Conservation (phyloP, 1,140 invertebrate species). For the Helicoverpa zea region DNA sequence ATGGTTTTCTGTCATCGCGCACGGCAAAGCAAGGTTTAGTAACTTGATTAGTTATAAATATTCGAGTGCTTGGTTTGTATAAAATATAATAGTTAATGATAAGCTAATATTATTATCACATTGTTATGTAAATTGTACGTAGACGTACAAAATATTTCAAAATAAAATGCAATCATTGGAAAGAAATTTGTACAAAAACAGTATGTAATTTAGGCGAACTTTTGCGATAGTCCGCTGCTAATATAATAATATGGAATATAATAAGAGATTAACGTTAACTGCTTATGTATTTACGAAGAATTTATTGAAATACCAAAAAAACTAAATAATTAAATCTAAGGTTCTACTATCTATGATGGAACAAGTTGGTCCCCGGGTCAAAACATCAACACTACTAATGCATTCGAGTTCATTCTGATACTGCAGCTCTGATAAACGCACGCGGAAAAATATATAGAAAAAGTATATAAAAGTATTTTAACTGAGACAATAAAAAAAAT, state of each 20-base stretch:
- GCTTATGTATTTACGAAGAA: not conserved
- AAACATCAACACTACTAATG: constrained; percentile 43
- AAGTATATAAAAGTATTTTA: not conserved
- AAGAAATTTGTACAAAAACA: too few relatives aligned
- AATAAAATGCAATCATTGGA: too few relatives aligned
- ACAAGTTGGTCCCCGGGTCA: constrained; percentile 37
- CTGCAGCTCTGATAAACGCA: constrained; percentile 23
- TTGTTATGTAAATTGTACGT: too few relatives aligned
- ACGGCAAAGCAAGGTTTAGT: not conserved
- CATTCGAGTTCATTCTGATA: constrained; percentile 22
- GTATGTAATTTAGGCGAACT: too few relatives aligned
- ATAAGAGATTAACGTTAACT: not conserved
- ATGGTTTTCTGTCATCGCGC: not conserved
- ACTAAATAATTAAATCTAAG: constrained; percentile 19
- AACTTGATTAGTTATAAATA: not conserved
- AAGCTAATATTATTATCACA: too few relatives aligned
- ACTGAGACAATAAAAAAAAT: too few relatives aligned
- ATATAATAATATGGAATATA: not conserved
- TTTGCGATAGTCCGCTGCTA: too few relatives aligned
- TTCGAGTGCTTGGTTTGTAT: not conserved
- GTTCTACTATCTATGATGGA: constrained; percentile 42
- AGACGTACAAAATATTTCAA: too few relatives aligned
- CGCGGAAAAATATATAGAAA: not conserved
- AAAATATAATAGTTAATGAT: too few relatives aligned
- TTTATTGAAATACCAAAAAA: constrained; percentile 1